phyloP scores from a whole-genome alignment of 2,797 vertebrate species.

The Eulemur albifrons region DNA sequence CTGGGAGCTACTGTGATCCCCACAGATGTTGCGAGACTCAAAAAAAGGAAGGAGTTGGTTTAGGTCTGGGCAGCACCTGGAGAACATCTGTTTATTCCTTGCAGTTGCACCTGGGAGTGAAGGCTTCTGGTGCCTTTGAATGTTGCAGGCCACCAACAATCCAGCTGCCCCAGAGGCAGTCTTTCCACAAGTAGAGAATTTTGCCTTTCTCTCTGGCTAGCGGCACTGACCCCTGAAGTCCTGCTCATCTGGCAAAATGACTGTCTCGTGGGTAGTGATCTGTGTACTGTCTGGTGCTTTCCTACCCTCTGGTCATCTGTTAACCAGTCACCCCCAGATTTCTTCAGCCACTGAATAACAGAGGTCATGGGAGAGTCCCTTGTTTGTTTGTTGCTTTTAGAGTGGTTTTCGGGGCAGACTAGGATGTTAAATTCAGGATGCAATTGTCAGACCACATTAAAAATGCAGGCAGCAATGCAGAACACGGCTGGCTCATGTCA shows the following conservation, averaged over 20 bases:
- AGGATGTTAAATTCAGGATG: conserved; percentile 70
- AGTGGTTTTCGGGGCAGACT: neutral
- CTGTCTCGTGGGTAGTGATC: neutral
- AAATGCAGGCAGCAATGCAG: conserved; percentile 68
- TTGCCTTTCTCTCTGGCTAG: neutral
- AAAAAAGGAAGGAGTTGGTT: neutral
- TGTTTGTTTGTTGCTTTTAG: neutral
- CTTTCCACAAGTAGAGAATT: neutral
- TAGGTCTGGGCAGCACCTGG: neutral
- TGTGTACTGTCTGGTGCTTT: neutral
- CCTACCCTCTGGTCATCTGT: neutral
- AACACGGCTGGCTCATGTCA: conserved; percentile 42
- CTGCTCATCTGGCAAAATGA: neutral
- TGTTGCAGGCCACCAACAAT: neutral
- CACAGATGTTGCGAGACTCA: neutral
- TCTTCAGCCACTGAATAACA: neutral
- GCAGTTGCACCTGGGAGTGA: neutral
- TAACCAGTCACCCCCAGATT: neutral
- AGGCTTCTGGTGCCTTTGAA: neutral
- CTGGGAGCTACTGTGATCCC: neutral
- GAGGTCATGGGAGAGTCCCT: conserved; percentile 32
- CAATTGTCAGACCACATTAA: conserved; percentile 61
- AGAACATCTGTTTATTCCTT: neutral
- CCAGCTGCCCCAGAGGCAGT: neutral
- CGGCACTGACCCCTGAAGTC: neutral